Conservation (phyloP, 1,140 invertebrate species). For the Neocloeon triangulifer region DNA sequence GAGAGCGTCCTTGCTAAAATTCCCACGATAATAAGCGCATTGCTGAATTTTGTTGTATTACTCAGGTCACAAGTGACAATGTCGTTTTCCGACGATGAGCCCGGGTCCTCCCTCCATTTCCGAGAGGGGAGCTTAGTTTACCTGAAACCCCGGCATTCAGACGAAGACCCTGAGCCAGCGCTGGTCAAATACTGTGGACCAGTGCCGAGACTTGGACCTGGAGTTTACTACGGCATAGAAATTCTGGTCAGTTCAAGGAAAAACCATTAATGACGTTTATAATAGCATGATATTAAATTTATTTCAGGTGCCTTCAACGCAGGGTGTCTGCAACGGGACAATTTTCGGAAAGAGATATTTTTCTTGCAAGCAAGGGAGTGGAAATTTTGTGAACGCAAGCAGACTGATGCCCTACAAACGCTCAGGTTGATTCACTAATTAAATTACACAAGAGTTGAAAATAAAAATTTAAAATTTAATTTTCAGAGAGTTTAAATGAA, state of each 20-base stretch:
- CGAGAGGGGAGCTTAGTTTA: no score
- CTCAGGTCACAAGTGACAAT: no score
- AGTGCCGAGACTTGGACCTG: constrained; percentile 22
- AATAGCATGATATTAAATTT: constrained; percentile 3
- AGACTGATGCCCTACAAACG: constrained; percentile 8
- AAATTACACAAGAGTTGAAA: no score
- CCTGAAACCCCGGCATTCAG: not conserved
- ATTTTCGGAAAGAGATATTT: constrained; percentile 8
- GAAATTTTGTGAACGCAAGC: constrained; percentile 10
- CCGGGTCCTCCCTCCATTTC: no score
- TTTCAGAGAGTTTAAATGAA: no score
- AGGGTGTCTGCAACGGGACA: constrained; percentile 10
- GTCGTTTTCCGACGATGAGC: no score
- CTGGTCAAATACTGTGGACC: constrained; percentile 25
- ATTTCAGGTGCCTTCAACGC: constrained; percentile 3
- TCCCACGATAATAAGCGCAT: no score
- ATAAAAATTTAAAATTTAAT: no score
- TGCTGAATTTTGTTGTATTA: no score
- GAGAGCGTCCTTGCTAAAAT: no score
- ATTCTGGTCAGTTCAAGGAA: constrained; percentile 21
- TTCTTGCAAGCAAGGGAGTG: constrained; percentile 9
- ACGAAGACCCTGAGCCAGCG: constrained; percentile 6
- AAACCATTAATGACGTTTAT: constrained; percentile 1
- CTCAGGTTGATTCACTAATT: no score
- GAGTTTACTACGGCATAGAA: constrained; percentile 28